These are phyloP conservation scores for Colius striatus DNA, from an alignment of 2,113 vertebrate genomes.

Conservation along the genomic window DNA sequence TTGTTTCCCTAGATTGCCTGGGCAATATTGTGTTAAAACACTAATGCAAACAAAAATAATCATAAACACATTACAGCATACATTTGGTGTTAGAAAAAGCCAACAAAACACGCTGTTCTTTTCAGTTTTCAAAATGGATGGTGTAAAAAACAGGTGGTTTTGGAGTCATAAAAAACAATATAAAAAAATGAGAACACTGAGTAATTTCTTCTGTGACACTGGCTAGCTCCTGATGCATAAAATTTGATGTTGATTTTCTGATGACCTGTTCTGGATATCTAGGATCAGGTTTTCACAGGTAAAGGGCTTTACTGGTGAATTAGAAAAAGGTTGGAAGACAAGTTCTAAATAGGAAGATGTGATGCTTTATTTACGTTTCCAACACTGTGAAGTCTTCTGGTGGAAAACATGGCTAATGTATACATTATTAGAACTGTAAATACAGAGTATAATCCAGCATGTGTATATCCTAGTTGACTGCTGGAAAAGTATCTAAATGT, in stretches of 20 bases:
- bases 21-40: background rate
- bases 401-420: background rate
- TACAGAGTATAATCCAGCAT: background rate
- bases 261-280: background rate
- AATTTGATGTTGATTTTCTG: background rate
- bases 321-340: background rate
- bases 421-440: background rate
- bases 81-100: background rate
- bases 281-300: background rate
- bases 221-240: background rate
- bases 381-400: background rate
- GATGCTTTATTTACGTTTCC: background rate
- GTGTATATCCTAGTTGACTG: background rate
- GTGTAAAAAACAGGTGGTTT: background rate
- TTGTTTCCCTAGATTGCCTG: background rate
- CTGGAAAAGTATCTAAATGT: background rate
- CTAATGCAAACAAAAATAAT: background rate
- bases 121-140: background rate
- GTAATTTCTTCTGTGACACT: background rate
- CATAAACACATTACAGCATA: background rate
- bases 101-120: background rate
- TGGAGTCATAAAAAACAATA: background rate
- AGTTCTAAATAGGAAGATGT: background rate
- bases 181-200: background rate
- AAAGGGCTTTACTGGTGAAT: background rate